A percentile compares a stretch with the other conserved stretches of the same genome.
phyloP scores from a whole-genome alignment of 2,113 vertebrate species.

The Ctenodactylus gundi region DNA sequence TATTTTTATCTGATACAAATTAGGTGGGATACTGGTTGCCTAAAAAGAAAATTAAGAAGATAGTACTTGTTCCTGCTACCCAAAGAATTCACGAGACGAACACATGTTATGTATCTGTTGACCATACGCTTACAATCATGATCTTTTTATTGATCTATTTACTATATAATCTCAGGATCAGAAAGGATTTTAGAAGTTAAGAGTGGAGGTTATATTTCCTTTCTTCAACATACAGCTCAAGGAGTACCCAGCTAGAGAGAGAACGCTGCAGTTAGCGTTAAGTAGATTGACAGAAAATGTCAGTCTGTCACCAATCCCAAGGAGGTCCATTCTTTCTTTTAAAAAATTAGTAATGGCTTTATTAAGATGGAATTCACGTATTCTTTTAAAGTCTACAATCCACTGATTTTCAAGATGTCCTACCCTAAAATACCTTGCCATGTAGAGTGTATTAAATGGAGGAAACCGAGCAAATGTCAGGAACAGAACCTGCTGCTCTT shows the following conservation, averaged over 20 bases:
- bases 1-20: not conserved
- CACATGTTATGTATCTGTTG: not conserved
- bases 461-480: not conserved
- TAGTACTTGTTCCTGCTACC: not conserved
- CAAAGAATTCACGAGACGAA: not conserved
- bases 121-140: not conserved
- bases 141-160: not conserved
- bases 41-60: not conserved
- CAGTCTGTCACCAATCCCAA: not conserved
- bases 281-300: not conserved
- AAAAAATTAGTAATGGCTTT: not conserved
- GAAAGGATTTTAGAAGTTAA: not conserved
- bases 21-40: too few relatives aligned
- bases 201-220: not conserved
- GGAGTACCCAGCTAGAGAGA: not conserved
- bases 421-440: not conserved
- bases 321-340: not conserved
- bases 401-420: not conserved
- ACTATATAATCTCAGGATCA: not conserved
- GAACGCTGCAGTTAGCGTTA: not conserved
- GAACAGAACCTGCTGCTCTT: not conserved
- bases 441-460: not conserved
- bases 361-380: not conserved
- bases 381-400: not conserved
- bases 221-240: not conserved